These are phyloP conservation scores for Amia ocellicauda DNA, from an alignment of 2,113 vertebrate species.

Conservation along the genomic window DNA sequence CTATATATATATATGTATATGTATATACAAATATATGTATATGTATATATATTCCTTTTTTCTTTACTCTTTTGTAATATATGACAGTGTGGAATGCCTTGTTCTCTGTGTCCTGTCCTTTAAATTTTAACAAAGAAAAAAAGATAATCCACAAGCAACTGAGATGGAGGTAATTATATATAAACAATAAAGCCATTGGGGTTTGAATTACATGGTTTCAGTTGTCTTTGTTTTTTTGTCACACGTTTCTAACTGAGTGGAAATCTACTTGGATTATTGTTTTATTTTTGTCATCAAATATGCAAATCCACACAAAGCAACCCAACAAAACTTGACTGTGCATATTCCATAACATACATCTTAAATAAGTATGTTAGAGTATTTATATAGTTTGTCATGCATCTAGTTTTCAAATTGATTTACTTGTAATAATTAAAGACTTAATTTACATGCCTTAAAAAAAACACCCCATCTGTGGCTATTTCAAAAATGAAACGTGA, in stretches of 20 bases:
- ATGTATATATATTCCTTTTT: constrained; percentile 39
- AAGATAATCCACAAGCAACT: constrained; percentile 66
- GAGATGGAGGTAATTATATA: constrained; percentile 63
- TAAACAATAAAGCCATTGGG: constrained; percentile 74
- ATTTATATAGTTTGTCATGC: neutral
- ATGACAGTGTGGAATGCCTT: constrained; percentile 74
- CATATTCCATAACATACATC: neutral
- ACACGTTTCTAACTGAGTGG: too few relatives aligned
- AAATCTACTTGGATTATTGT: too few relatives aligned
- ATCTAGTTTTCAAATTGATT: too few relatives aligned
- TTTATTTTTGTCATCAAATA: constrained; percentile 15
- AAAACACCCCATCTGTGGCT: too few relatives aligned
- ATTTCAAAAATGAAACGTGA: too few relatives aligned
- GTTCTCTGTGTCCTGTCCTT: constrained; percentile 72
- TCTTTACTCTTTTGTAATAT: constrained; percentile 72
- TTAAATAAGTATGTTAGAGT: neutral
- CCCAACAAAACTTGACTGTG: neutral
- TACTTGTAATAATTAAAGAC: too few relatives aligned
- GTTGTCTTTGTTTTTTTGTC: constrained; percentile 30
- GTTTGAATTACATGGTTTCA: constrained; percentile 61
- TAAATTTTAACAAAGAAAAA: constrained; percentile 67
- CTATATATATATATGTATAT: too few relatives aligned
- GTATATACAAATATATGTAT: constrained; percentile 36
- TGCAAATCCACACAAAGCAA: neutral
- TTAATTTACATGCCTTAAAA: too few relatives aligned